Evolutionary conservation across 2,888 invertebrate species (phyloP), one percentile per base, ranked within the genome.

Genomic region (Habrosyne pyritoides): DNA sequence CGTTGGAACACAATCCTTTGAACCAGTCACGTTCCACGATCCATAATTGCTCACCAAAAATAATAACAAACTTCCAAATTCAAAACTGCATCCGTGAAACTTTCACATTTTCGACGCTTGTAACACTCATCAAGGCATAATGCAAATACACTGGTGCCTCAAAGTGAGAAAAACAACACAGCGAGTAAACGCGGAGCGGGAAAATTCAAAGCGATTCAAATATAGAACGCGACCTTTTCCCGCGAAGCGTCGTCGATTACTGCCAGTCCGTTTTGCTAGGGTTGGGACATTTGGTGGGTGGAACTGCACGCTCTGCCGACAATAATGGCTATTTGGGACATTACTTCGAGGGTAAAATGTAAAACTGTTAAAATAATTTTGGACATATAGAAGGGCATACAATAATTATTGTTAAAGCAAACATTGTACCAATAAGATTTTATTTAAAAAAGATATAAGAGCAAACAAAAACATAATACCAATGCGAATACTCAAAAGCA

Each of bases 181-280:
- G 26, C 47, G 21, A 58, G 58, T 54, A 55, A 55, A 59, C 59
- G 61, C 54, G 55, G 55, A 57, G 72, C 77, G 75, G 72, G 77
- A 74, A 72, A 57, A 61, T 66, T 61, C 55, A 56, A 60, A 57
- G 42, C 36, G 55, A 33, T 59, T 62, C 50, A 55, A 53, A 59
- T 59, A 55, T 57, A 52, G 56, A 61, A 66, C 66, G 67, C 75
- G 66, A 66, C 75, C 67, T 64, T 52, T 57, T 56, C 62, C 53
- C 65, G 59, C 56, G 59, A 53, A 47, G 65, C 54, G 67, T 66
- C 60, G 64, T 53, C 60, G 63, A 57, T 53, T 49, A 78, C 75
- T 77, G 71, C 30, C 55, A 50, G 7, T n/a, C 42, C n/a, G 62
- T 63, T 56, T 64, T 59, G 56, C 59, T 52, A 52, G 53, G 18